Evolutionary conservation across 2,888 invertebrate species (phyloP), one percentile per base, ranked within the genome.

Genomic region (Notocelia uddmanniana): DNA sequence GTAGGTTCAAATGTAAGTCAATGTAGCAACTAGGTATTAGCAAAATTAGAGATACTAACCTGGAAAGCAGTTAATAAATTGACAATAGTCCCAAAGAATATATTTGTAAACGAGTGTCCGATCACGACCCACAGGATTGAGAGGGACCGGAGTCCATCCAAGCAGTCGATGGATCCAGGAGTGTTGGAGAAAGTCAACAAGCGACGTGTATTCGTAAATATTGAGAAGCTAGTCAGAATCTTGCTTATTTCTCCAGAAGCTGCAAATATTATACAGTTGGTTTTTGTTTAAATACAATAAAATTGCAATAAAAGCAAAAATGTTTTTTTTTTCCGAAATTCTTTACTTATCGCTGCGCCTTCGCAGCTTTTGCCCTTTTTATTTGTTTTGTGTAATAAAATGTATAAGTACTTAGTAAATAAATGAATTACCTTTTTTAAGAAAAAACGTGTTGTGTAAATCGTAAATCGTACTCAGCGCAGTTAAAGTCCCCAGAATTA

Each of bases 61-160:
- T 55, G 15, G 15, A 67, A 59, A 55, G 31, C 63, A 6, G 48
- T n/a, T n/a, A 68, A 15, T 9, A 59, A 52, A n/a, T 58, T 59
- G 21, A 71, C 21, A 15, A 31, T 13, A 41, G 48, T 57, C 21
- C 60, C 41, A 15, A 54, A 0, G n/a, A 68, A 37, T 11, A 45
- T 62, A 48, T 62, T 68, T 1, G 58, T 9, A 21, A 74, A 52
- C 1, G 72, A 59, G 63, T 75, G 75, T n/a, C 75, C 75, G 9
- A 76, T 31, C 9, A 76, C 59, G 15, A 88, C 79, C 88, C 87
- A 88, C 74, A 84, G 76, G 76, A 85, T 84, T 54, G 83, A 85
- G 0, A 87, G 75, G 13, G 81, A 76, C 68, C 84, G 76, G 6
- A 88, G 77, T 2, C 87, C 87, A 74, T 84, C 78, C 23, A 88